Evolutionary conservation across 2,888 invertebrate species (phyloP).

Genomic region (Lasiommata megera): DNA sequence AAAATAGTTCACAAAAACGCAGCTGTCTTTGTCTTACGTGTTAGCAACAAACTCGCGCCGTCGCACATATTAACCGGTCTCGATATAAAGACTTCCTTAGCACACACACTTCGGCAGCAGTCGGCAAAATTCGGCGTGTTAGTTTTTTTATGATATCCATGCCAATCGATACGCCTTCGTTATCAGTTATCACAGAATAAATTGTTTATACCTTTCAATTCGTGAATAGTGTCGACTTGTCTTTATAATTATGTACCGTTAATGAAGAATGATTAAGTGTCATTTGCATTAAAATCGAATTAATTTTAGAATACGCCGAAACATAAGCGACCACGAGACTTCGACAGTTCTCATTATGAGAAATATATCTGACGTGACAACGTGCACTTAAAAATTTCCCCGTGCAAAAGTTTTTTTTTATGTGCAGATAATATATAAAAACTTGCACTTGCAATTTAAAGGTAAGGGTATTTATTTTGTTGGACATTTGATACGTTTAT

Average conservation of each 20-base stretch:
- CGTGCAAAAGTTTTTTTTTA: neutral
- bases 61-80: neutral
- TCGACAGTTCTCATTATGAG: neutral
- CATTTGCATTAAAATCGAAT: neutral
- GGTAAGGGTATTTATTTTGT: neutral
- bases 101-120: neutral
- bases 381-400: neutral
- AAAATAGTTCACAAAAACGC: neutral
- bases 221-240: neutral
- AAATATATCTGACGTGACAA: neutral
- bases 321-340: conserved; percentile 1
- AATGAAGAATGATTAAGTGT: neutral
- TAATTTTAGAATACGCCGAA: neutral
- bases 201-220: neutral
- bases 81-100: neutral
- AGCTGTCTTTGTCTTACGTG: neutral
- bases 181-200: no score
- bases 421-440: neutral
- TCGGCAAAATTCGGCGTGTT: neutral
- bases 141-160: neutral
- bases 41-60: neutral
- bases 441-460: neutral
- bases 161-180: neutral
- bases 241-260: neutral
- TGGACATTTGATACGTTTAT: neutral